Percentiles rank a stretch among this genome's conserved stretches.
Conservation (phyloP, 2,797 vertebrate species). For the Mareca penelope region DNA sequence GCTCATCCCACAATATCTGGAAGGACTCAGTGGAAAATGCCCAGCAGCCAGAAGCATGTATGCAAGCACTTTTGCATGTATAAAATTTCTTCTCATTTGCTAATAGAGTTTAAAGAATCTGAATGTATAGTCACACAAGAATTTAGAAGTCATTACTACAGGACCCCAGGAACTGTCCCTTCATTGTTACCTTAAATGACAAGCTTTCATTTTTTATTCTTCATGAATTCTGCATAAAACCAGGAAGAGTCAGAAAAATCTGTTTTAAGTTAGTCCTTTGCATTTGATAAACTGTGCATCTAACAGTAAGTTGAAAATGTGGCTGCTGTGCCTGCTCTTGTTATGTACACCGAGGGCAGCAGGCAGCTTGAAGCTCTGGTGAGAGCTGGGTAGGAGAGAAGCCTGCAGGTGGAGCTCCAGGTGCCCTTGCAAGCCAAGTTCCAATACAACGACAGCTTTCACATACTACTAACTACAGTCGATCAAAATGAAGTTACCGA, state of each 20-base stretch:
- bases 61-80: not conserved
- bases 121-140: not conserved
- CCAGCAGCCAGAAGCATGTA: not conserved
- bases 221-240: not conserved
- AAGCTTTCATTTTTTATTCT: not conserved
- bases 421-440: not conserved
- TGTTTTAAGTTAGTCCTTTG: not conserved
- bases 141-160: not conserved
- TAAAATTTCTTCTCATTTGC: not conserved
- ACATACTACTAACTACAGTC: accelerated
- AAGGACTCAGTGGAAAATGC: not conserved
- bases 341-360: accelerated
- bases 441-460: not conserved
- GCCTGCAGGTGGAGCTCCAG: conserved; percentile 46
- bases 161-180: not conserved
- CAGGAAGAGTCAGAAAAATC: not conserved
- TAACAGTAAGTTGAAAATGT: accelerated
- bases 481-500: not conserved
- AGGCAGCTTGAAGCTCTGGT: not conserved
- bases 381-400: not conserved
- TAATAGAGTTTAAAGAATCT: not conserved
- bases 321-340: not conserved
- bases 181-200: not conserved
- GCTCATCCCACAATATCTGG: not conserved
- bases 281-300: accelerated